Evolutionary conservation across 2,888 invertebrate genomes (phyloP).

Genomic region (Rhopalosiphum nymphaeae): DNA sequence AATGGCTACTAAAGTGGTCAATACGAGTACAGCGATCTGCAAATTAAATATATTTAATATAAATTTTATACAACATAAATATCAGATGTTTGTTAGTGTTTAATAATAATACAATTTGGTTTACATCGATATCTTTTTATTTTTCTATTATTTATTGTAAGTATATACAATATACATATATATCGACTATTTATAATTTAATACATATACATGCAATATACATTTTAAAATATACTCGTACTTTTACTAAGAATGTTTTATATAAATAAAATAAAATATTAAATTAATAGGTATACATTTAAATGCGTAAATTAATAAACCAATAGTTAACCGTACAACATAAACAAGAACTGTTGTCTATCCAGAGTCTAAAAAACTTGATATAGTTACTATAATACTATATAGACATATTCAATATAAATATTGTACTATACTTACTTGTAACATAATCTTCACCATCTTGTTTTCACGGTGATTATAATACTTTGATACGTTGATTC

Average conservation of each 20-base stretch:
- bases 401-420: neutral
- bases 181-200: neutral
- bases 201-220: neutral
- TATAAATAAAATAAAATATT: neutral
- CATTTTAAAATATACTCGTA: neutral
- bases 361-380: neutral
- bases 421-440: conserved; percentile 9
- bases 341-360: neutral
- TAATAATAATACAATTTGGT: neutral
- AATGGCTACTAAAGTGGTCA: neutral
- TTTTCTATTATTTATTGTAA: neutral
- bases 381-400: neutral
- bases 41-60: neutral
- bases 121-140: neutral
- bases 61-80: neutral
- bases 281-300: neutral
- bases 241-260: neutral
- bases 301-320: neutral
- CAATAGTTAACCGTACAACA: neutral
- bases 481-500: neutral
- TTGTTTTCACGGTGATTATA: neutral
- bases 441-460: conserved; percentile 38
- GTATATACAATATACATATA: too few species aligned
- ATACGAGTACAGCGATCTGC: conserved; percentile 24
- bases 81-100: neutral